Evolutionary conservation across 92 coral and sea anemone genomes (phyloP).

Genomic region (Metridium senile): DNA sequence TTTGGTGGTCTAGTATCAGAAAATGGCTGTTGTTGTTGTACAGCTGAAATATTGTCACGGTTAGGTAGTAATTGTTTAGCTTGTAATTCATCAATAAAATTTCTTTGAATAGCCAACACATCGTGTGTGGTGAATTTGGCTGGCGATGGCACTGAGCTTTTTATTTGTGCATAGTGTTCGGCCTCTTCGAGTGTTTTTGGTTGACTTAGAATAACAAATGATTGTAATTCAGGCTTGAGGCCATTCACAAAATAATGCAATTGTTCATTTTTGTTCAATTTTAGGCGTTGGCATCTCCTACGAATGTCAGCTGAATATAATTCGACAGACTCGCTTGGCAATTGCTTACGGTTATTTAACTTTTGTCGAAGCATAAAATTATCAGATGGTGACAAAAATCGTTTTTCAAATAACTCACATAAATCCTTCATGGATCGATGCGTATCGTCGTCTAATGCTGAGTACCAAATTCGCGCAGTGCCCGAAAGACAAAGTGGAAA

Average conservation of each 20-base stretch:
- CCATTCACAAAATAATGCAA: constrained; percentile 7
- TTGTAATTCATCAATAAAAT: not conserved
- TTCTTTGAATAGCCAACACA: not conserved
- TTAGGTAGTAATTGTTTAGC: too few relatives aligned
- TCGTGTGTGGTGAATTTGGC: not conserved
- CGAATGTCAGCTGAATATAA: not conserved
- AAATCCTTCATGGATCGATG: not conserved
- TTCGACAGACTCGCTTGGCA: not conserved
- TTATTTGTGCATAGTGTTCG: not conserved
- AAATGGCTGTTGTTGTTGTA: not conserved
- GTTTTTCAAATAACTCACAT: not conserved
- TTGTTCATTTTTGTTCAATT: not conserved
- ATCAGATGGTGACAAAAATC: constrained; percentile 5
- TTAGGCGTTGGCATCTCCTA: constrained; percentile 19
- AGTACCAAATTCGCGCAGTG: not conserved
- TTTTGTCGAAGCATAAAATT: constrained; percentile 18
- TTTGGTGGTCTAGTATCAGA: too few relatives aligned
- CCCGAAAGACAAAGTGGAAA: not conserved
- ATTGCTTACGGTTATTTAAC: constrained; percentile 9
- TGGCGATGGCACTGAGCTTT: not conserved
- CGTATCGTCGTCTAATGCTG: not conserved
- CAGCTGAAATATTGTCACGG: not conserved
- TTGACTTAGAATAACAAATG: constrained; percentile 2
- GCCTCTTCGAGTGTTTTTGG: not conserved
- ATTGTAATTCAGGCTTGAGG: not conserved